Percentiles rank a stretch among this genome's conserved stretches.
These are phyloP conservation scores for Brachyistius frenatus DNA, from an alignment of 2,113 vertebrate species.

Conservation along the genomic window DNA sequence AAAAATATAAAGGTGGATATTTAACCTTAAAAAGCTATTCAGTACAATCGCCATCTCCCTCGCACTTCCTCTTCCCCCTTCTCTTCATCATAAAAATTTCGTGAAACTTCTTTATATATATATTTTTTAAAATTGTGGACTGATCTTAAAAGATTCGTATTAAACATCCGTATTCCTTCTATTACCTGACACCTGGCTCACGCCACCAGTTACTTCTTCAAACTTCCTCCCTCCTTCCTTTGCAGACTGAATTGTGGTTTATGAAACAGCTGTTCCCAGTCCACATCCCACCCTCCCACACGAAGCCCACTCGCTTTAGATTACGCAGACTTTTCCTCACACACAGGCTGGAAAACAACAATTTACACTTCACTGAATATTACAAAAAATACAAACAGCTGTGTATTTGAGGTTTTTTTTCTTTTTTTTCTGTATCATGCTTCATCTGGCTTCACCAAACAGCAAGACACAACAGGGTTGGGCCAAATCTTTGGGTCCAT, in stretches of 20 bases:
- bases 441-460: conserved; percentile 5
- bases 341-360: conserved; percentile 2
- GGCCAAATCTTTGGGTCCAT: too few relatives aligned
- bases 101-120: background rate
- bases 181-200: conserved; percentile 25
- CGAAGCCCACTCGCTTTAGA: conserved; percentile 2
- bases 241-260: background rate
- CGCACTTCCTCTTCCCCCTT: background rate
- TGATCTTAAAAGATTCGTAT: too few relatives aligned
- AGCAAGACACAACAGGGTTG: background rate
- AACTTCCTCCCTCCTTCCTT: conserved; percentile 11
- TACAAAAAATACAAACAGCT: background rate
- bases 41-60: background rate
- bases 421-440: background rate
- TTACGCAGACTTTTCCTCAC: background rate
- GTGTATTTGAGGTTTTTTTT: too few relatives aligned
- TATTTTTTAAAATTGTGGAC: background rate
- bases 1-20: background rate
- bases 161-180: conserved; percentile 19
- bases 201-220: conserved; percentile 29
- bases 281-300: conserved; percentile 26
- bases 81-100: background rate
- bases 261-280: background rate
- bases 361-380: background rate
- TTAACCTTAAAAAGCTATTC: background rate